Evolutionary conservation across 2,113 vertebrate genomes (phyloP).

Genomic region (Cinclus cinclus): DNA sequence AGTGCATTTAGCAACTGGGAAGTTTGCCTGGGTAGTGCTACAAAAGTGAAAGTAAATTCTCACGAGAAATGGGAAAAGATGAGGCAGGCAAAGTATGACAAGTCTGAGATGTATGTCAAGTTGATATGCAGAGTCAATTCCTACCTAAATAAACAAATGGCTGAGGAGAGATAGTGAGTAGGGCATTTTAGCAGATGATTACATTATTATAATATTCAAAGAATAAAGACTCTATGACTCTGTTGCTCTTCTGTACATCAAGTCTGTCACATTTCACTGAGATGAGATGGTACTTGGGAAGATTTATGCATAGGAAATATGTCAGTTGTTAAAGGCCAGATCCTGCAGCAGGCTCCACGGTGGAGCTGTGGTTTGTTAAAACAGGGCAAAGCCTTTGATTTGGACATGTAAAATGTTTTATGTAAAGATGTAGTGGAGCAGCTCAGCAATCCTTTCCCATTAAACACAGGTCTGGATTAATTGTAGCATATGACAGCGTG

Average conservation of each 20-base stretch:
- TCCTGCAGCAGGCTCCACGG: neutral
- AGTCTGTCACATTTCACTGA: neutral
- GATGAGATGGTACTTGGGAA: neutral
- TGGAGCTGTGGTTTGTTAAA: neutral
- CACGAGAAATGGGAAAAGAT: neutral
- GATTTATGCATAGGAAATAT: neutral
- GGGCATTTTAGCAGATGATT: neutral
- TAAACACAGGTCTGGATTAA: neutral
- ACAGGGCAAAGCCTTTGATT: neutral
- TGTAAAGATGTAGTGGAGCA: neutral
- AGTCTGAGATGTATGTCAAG: neutral
- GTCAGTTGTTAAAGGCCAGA: neutral
- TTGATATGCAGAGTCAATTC: neutral
- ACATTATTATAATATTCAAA: neutral
- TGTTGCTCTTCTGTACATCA: neutral
- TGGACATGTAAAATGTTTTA: neutral
- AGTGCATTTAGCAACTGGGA: slow-evolving; percentile 7
- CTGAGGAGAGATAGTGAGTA: neutral
- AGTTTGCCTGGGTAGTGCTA: neutral
- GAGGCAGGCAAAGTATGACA: neutral
- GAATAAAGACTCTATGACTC: neutral
- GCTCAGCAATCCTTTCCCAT: neutral
- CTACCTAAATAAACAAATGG: slow-evolving; percentile 27
- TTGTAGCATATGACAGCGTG: neutral
- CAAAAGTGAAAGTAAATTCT: neutral